Conservation (phyloP, 2,797 vertebrate species). For the Limosa lapponica region DNA sequence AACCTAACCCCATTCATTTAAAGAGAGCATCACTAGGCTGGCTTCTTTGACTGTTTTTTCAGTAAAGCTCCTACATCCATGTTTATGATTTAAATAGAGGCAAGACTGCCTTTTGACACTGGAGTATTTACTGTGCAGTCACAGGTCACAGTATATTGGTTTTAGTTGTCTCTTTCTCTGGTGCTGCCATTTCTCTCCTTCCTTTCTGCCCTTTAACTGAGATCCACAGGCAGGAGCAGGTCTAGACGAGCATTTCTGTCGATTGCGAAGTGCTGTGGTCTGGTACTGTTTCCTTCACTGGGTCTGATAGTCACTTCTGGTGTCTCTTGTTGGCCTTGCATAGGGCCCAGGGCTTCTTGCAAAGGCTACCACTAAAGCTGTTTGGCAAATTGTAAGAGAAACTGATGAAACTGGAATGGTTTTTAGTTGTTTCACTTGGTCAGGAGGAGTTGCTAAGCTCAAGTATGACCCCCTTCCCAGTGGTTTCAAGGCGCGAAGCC, state of each 20-base stretch:
- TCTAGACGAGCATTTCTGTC: background rate
- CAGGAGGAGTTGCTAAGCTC: background rate
- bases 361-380: background rate
- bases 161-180: background rate
- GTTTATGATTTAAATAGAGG: background rate
- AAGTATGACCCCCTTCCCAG: accelerated
- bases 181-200: background rate
- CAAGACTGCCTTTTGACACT: background rate
- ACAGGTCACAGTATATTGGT: background rate
- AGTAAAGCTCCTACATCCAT: background rate
- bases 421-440: background rate
- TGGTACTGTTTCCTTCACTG: background rate
- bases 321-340: background rate
- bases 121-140: accelerated
- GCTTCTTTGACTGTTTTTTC: background rate
- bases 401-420: background rate
- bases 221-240: background rate
- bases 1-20: background rate
- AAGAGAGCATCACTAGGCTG: accelerated
- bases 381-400: background rate
- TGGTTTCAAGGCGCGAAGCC: background rate
- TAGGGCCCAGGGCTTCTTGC: background rate
- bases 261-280: background rate
- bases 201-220: background rate
- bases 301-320: background rate